Evolutionary conservation across 1,140 invertebrate species (phyloP), one percentile per base, ranked within the genome.

Genomic region (Pinna nobilis): DNA sequence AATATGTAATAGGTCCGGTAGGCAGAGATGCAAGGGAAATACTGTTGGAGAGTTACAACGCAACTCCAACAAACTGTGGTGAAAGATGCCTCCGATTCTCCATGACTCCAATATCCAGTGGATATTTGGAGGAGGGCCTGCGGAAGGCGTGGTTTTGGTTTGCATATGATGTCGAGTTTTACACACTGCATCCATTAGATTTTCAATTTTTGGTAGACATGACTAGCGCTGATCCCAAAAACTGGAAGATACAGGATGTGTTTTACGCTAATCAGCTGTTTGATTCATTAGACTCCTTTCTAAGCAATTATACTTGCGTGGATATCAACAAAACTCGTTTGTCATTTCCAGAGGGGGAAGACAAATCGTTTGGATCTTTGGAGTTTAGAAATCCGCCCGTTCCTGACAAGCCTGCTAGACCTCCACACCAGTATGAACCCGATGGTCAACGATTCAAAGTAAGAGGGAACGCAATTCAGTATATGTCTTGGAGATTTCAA

Each of bases 21-120:
- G 69, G 68, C 6, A 68, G 47, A 20, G 57, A 74, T 18, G 78
- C 81, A 9, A 78, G 71, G 0, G 60, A 74, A 32, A 60, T 87
- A 5, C 23, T 87, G 20, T 49, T 70, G 11, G 86, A 87, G 53
- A 86, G 84, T 49, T 87, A 85, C 63, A 78, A 80, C 23, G 84
- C 83, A 0, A 70, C 76, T 2, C 64, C 82, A 6, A 72, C 74
- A 0, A 69, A 76, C 11, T 86, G 84, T 66, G 77, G 73, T 0
- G 59, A 81, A 11, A 71, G 77, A 33, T 87, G 85, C 64, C 63
- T 87, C 7, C 65, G 70, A 28, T 81, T 83, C 53, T 76, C 80
- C 11, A 79, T 84, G 70, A 82, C 82, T 3, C 85, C 85, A 30
- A 70, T 87, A 11, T 81, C 82, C 20, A 83, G 78, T 63, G 80